Evolutionary conservation across 2,113 vertebrate genomes (phyloP), one percentile per base, ranked within the genome.

Genomic region (Solea solea): DNA sequence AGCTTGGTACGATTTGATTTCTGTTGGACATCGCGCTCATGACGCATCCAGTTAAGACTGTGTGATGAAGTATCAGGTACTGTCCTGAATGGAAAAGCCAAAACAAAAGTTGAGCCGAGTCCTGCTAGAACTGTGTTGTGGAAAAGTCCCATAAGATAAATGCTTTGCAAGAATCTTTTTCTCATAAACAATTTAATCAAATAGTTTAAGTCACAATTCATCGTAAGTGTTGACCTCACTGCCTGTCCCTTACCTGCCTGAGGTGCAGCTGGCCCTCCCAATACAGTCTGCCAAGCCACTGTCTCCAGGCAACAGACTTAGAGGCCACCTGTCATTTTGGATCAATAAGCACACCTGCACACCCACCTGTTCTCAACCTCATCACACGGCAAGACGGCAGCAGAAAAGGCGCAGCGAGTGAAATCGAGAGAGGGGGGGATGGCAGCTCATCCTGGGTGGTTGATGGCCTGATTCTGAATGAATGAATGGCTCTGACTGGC

Each of bases 341-440:
- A 88, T 92, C 88, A 90, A 79, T 88, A 85, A 66, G 49, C 81
- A 72, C 90, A 90, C 85, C 88, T 90, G 88, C 73, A 80, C 74
- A 63, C 76, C 83, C 85, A 90, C 90, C 86, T 90, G 88, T 86
- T 82, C 69, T 54, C 52, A 5, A 73, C 42, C 65, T 69, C 66
- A 74, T 86, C 83, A 78, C 67, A 63, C 7, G 2, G 54, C 16
- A 34, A 74, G 56, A 68, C 1, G 34, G 66, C 48, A 51, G 14
- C 25, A 21, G 42, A 62, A 21, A 56, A 74, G 8, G 39, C 11
- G 4, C 1, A 48, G 45, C 14, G 1, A 40, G 21, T 41, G 13
- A 63, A 9, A 45, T 34, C 42, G 11, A 25, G 46, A 42, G 15
- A 58, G 14, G 34, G 49, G 10, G 44, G 25, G 48, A 44, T 41